phyloP scores from a whole-genome alignment of 2,888 invertebrate genomes.

The Achlya flavicornis region DNA sequence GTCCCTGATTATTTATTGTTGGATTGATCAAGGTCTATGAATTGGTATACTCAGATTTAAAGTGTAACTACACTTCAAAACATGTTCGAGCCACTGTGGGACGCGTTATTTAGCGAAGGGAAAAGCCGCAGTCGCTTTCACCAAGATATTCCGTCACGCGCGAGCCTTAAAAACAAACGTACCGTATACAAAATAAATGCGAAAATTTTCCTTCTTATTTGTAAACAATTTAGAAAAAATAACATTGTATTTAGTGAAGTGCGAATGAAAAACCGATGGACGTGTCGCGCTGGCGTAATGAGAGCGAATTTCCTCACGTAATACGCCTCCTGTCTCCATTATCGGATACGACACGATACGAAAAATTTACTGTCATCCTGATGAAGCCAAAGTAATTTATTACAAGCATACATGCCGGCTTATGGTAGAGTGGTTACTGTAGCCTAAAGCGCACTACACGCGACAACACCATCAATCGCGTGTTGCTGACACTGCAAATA shows the following conservation, averaged over 20 bases:
- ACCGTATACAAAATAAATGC: conserved; percentile 11
- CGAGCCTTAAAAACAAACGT: neutral
- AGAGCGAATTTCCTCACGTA: conserved; percentile 7
- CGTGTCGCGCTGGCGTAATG: conserved; percentile 16
- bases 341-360: conserved; percentile 6
- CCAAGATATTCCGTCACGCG: conserved; percentile 15
- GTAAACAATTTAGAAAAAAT: neutral
- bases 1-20: no score
- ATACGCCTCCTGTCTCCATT: conserved; percentile 21
- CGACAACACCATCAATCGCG: no score
- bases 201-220: neutral
- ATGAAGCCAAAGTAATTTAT: no score
- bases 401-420: no score
- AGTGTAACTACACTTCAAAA: no score
- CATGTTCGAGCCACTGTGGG: no score
- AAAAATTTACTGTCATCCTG: neutral
- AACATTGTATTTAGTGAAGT: conserved; percentile 5
- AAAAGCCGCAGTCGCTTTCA: neutral
- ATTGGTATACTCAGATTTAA: no score
- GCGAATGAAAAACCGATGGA: conserved; percentile 8
- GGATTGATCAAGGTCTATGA: no score
- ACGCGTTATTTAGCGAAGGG: no score
- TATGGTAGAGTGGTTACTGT: no score
- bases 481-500: no score
- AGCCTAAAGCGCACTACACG: no score